These are phyloP conservation scores for Phodopus roborovskii DNA, from an alignment of 2,113 vertebrate species.

Conservation along the genomic window DNA sequence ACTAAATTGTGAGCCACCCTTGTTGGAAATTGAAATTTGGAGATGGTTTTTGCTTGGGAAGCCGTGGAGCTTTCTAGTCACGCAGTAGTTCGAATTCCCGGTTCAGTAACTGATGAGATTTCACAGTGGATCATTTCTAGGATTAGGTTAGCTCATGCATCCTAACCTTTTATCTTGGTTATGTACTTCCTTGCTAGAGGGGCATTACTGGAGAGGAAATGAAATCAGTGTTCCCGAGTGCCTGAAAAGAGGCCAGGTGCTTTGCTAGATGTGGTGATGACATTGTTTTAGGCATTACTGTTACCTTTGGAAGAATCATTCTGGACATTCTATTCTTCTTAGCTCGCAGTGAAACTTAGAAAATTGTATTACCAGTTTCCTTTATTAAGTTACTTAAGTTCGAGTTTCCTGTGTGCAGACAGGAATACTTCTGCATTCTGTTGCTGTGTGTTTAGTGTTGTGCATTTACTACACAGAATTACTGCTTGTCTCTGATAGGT, in stretches of 20 bases:
- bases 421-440: neutral
- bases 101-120: neutral
- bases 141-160: neutral
- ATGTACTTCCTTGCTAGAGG: neutral
- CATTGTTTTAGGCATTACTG: neutral
- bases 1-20: neutral
- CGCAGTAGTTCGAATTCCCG: neutral
- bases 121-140: neutral
- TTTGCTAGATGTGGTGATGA: neutral
- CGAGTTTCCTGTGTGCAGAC: neutral
- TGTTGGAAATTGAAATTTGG: constrained; percentile 2
- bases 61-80: neutral
- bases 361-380: neutral
- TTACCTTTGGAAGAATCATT: constrained; percentile 32
- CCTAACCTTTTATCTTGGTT: neutral
- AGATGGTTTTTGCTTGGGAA: neutral
- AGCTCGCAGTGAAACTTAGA: constrained; percentile 1
- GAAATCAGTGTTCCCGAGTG: neutral
- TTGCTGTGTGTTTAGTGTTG: neutral
- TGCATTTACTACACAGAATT: neutral
- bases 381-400: constrained; percentile 23
- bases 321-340: neutral
- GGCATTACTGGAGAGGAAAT: neutral
- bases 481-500: constrained; percentile 28
- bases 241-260: neutral